Evolutionary conservation across 2,888 invertebrate species (phyloP), one percentile per base, ranked within the genome.

Genomic region (Oeneis ivallda): DNA sequence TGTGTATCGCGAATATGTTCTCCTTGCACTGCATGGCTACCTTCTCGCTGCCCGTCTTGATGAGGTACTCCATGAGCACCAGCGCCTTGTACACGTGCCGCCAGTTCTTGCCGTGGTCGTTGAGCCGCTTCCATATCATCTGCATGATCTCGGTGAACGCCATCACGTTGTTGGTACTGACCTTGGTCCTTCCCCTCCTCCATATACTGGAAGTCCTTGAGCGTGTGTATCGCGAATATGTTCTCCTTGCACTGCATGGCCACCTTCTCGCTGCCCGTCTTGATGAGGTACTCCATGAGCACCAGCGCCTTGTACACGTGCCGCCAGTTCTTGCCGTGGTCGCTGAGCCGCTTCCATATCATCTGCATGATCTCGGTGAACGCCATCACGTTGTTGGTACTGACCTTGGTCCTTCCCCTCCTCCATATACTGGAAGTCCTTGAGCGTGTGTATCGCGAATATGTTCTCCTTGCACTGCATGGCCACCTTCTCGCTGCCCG

Each of bases 331-430:
- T 98, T 98, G 72, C 99, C 99, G 92, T 99, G 99, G 93, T 99
- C 99, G 92, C 99, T 99, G 60, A 99, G 93, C 74, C 99, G 93
- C 87, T 99, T 99, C 99, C 99, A 99, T 65, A 99, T 95, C 98
- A 99, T 98, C 92, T 98, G 98, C 99, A 99, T 99, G 79, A 99
- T 99, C 93, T 99, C 99, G 26, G 98, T 98, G 93, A 99, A 99
- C 61, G 99, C 99, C 84, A 99, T 98, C 70, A 99, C 98, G 92
- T 99, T 99, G 93, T 99, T 98, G 5, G 99, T 99, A 98, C 98
- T 26, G 4, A 79, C 95, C 99, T 92, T 99, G 98, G 79, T 99
- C 99, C 86, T 99, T 99, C 78, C 97, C 98, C 81, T 99, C 99
- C 87, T 99, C 99, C 85, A 97, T 94, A 84, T 99, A 96, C 86